These are phyloP conservation scores for Hippoglossus hippoglossus DNA, from an alignment of 2,797 vertebrate genomes.

Conservation along the genomic window DNA sequence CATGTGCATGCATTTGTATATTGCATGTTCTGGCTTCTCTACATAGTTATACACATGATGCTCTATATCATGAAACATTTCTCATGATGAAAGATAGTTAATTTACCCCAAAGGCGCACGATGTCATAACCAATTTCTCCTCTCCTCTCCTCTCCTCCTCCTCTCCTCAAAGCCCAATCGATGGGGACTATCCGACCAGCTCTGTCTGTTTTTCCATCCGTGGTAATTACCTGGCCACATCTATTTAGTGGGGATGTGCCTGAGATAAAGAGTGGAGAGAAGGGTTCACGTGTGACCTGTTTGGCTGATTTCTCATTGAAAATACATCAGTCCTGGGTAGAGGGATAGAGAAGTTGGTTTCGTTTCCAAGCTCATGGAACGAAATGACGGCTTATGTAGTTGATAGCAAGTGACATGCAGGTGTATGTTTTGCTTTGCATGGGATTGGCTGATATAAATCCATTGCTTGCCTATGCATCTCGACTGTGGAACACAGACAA, in stretches of 20 bases:
- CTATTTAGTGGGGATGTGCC: slow-evolving; percentile 43
- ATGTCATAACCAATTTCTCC: slow-evolving; percentile 4
- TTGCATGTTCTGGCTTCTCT: neutral
- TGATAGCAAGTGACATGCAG: slow-evolving; percentile 37
- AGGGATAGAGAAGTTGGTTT: neutral
- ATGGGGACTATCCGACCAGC: slow-evolving; percentile 30
- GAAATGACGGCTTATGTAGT: slow-evolving; percentile 24
- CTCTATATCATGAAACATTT: neutral
- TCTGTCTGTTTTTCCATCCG: slow-evolving; percentile 45
- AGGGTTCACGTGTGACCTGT: slow-evolving; percentile 47
- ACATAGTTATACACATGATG: neutral
- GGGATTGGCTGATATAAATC: slow-evolving; percentile 6
- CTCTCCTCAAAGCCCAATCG: slow-evolving; percentile 20
- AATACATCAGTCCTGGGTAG: slow-evolving; percentile 24
- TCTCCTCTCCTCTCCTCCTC: no score
- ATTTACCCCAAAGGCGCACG: slow-evolving; percentile 12
- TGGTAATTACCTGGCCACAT: slow-evolving; percentile 60
- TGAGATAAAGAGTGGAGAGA: slow-evolving; percentile 1
- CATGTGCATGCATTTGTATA: neutral
- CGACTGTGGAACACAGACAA: neutral
- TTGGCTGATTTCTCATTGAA: slow-evolving; percentile 45
- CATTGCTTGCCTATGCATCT: neutral
- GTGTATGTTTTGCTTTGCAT: slow-evolving; percentile 15
- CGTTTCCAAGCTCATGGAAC: slow-evolving; percentile 12
- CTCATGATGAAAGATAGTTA: slow-evolving; percentile 25